phyloP scores from a whole-genome alignment of 2,113 vertebrate species.

The Psilopsiagon aurifrons region DNA sequence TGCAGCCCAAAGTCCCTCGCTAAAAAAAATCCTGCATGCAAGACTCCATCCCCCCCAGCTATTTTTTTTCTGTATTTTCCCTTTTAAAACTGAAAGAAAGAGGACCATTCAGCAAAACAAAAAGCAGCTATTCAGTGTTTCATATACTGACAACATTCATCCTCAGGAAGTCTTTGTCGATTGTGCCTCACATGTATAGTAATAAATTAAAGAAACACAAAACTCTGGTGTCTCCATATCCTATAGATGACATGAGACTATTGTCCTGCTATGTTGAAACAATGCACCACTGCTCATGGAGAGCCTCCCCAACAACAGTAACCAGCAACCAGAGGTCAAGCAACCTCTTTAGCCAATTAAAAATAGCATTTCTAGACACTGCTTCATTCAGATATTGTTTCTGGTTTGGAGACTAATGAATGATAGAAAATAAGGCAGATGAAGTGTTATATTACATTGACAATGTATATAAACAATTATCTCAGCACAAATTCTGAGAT shows the following conservation, averaged over 20 bases:
- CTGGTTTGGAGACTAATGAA: background rate
- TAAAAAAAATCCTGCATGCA: background rate
- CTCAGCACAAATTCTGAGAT: background rate
- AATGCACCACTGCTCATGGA: conserved; percentile 26
- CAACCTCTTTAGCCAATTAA: conserved; percentile 47
- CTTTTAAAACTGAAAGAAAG: conserved; percentile 64
- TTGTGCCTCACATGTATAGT: conserved; percentile 74
- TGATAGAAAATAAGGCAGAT: background rate
- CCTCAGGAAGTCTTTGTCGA: conserved; percentile 76
- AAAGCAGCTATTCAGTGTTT: conserved; percentile 75
- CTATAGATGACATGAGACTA: conserved; percentile 69
- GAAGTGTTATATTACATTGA: background rate
- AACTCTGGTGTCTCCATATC: conserved; percentile 52
- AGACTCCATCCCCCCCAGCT: background rate
- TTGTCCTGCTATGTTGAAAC: conserved; percentile 61
- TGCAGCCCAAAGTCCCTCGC: background rate
- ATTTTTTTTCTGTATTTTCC: background rate
- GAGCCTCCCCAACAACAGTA: conserved; percentile 61
- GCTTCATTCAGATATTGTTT: conserved; percentile 34
- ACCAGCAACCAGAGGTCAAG: conserved; percentile 60
- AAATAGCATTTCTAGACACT: conserved; percentile 41
- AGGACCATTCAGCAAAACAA: conserved; percentile 67
- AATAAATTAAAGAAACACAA: conserved; percentile 75
- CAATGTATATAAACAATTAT: background rate
- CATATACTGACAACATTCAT: conserved; percentile 74